Evolutionary conservation across 2,113 vertebrate species (phyloP).

Genomic region (Lathamus discolor): DNA sequence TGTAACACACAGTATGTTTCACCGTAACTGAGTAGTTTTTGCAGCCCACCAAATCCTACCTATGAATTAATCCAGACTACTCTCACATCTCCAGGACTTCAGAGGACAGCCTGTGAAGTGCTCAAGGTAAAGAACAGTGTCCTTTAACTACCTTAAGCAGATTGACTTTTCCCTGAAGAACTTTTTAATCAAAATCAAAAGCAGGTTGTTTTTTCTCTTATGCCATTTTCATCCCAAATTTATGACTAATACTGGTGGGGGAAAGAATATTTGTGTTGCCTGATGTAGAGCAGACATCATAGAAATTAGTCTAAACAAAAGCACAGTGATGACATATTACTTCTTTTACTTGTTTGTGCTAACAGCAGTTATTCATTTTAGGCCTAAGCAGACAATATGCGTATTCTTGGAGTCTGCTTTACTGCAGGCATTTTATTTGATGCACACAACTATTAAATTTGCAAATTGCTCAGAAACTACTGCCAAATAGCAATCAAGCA

Average conservation of each 20-base stretch:
- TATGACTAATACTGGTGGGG: constrained; percentile 5
- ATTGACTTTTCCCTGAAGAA: not conserved
- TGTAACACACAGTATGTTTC: not conserved
- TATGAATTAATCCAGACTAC: not conserved
- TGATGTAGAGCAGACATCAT: constrained; percentile 44
- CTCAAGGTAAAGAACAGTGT: not conserved
- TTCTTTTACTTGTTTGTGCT: constrained; percentile 49
- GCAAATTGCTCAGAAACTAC: constrained; percentile 67
- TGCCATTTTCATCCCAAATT: constrained; percentile 42
- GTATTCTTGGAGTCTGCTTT: constrained; percentile 69
- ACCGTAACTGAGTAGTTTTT: not conserved
- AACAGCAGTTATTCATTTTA: constrained; percentile 72
- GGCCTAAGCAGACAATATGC: constrained; percentile 59
- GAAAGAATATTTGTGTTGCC: constrained; percentile 32
- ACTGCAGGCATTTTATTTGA: constrained; percentile 67
- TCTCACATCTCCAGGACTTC: not conserved
- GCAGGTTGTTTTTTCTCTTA: constrained; percentile 29
- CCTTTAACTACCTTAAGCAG: not conserved
- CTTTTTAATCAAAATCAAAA: constrained; percentile 51
- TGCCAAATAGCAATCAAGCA: constrained; percentile 73
- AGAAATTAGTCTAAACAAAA: constrained; percentile 72
- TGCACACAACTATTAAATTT: constrained; percentile 66
- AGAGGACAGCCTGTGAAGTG: not conserved
- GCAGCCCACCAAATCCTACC: not conserved
- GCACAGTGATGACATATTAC: constrained; percentile 47